Base-by-base conservation (phyloP, 2,888 invertebrate genomes). In the Strigamia crassipes region DNA sequence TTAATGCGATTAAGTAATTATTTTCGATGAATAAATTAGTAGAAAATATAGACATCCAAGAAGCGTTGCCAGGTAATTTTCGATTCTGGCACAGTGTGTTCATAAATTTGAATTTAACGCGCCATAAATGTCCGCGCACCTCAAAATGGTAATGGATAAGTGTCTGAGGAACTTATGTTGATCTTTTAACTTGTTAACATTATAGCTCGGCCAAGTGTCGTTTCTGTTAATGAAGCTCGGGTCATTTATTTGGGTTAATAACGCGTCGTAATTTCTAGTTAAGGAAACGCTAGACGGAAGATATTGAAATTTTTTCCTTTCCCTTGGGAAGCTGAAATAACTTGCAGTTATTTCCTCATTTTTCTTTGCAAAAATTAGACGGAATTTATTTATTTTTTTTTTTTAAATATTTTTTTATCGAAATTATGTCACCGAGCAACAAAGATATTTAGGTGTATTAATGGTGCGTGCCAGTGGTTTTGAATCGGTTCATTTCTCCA, bases 81-180 rank as follows among this genome's bases (percentile, higher is more conserved):
- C 73, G 27, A 73, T 73, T 73, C 73, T 13, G 73, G 23, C 23
- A 73, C 12, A 27, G 12, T 12, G 73, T 4, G 9, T 23, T 13
- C 31, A 27, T 73, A 73, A 73, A 73, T 73, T 73, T 27, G 31
- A 31, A 27, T 73, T 73, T 73, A 73, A 27, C 27, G 31, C 27
- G 27, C 23, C 73, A n/a, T 73, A 73, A 73, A 73, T 73, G 73
- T 73, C 73, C 15, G 15, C 27, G 31, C 3, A 12, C 1, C 73
- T 73, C 13, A 73, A 73, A 27, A 73, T 73, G 73, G 73, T 15
- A 31, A 27, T 73, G 73, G 27, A 5, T 31, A 73, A 23, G 73
- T 73, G 73, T 73, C 10, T 12, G 10, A 10, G 13, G 13, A 31
- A 12, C 56, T 73, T 73, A 15, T 15, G 27, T 73, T 31, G 73